A percentile compares a stretch with the other conserved stretches of the same genome.
Conservation (phyloP, 2,113 vertebrate species). For the Scophthalmus maximus region DNA sequence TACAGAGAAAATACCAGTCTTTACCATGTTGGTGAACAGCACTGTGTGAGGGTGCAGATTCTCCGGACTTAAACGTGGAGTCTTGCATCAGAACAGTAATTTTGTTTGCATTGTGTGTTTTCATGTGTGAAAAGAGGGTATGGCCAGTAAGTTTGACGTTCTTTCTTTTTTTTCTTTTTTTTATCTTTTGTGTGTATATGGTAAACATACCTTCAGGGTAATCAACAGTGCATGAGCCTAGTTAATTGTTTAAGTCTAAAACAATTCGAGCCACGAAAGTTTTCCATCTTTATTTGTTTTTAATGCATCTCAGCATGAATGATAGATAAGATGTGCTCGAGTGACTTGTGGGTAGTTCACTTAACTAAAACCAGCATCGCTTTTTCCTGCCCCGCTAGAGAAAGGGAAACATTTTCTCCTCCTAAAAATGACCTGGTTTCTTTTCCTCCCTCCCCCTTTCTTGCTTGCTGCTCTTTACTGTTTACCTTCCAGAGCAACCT, state of each 20-base stretch:
- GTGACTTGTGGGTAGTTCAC: not conserved
- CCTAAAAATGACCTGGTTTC: conserved; percentile 21
- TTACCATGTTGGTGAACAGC: conserved; percentile 1
- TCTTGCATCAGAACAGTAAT: conserved; percentile 7
- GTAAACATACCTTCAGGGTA: no score
- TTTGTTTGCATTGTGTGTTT: not conserved
- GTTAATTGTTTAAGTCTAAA: no score
- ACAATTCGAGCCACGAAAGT: not conserved
- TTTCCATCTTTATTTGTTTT: not conserved
- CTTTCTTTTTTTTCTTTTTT: no score
- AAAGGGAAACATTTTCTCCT: conserved; percentile 8
- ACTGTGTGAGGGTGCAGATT: conserved; percentile 12
- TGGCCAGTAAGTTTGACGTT: no score
- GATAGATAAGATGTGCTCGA: not conserved
- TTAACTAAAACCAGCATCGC: not conserved
- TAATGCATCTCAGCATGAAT: not conserved
- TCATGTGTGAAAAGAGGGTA: not conserved
- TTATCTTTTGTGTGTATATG: no score
- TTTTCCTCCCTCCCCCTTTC: conserved; percentile 46
- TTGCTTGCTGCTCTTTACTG: conserved; percentile 24
- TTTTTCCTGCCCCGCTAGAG: conserved; percentile 10
- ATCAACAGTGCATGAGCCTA: no score
- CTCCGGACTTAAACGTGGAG: conserved; percentile 20
- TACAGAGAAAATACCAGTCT: conserved; percentile 35
- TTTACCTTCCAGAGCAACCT: conserved; percentile 43